Base-by-base conservation (phyloP, 2,113 vertebrate species). In the Oreochromis tanganicae region DNA sequence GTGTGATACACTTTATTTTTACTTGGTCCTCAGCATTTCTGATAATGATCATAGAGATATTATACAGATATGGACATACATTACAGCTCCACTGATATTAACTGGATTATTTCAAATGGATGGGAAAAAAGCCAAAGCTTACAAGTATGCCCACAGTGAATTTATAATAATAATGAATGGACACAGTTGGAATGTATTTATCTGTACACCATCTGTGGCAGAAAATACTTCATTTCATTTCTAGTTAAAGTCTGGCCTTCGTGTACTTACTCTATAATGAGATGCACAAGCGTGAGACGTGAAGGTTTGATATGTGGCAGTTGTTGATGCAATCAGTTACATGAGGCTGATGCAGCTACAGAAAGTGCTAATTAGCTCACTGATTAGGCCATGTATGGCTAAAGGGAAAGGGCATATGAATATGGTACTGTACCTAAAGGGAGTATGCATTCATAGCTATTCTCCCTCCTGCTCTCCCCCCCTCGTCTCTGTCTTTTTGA, bases 311-410 rank as follows among this genome's bases (percentile, higher is more conserved):
- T 94, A 88, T 92, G 92, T 93, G 88, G 87, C 88, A 89, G 91
- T 90, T 93, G 92, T 95, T 95, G 91, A 95, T 92, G 92, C 91
- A 93, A 95, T 94, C 95, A 96, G 92, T 94, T 92, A 94, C 89
- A 94, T 57, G 88, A 89, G 73, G 89, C 85, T 73, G 81, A 87
- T 71, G 81, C 73, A 81, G 80, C 89, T 93, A 92, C 88, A 93
- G 86, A 90, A 87, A 92, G 81, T 3, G 85, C 85, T 96, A 95
- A 95, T 96, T 94, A 94, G 84, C 89, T 48, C 16, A 38, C 86
- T 94, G 94, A 96, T 94, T 94, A 94, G 93, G 87, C 90, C 91
- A 79, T 66, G 87, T 89, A 90, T 93, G 73, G 93, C 87, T 94
- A 80, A 93, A 82, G 92, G 92, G 78, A 83, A 54, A 89, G 83